Conservation (phyloP, 2,797 vertebrate genomes). For the Thalassophryne amazonica region DNA sequence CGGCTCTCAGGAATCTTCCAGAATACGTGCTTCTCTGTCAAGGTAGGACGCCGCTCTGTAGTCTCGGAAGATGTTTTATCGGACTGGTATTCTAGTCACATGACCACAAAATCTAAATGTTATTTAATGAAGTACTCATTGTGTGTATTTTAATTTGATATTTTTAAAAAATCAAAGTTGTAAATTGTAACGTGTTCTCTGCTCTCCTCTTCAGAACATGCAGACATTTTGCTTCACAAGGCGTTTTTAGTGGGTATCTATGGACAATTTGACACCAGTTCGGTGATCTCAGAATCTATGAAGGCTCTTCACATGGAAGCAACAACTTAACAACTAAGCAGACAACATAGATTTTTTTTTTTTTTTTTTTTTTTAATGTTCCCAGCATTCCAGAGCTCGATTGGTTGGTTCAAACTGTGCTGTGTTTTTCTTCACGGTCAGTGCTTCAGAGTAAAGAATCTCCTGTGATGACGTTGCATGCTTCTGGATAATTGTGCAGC, state of each 20-base stretch:
- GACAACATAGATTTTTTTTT: no score
- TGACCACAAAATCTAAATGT: neutral
- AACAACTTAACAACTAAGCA: slow-evolving; percentile 76
- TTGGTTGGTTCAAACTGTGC: slow-evolving; percentile 9
- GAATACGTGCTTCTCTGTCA: slow-evolving; percentile 97
- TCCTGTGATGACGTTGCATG: no score
- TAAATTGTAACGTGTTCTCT: neutral
- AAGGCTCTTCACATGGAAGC: slow-evolving; percentile 97
- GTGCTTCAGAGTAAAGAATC: slow-evolving; percentile 21
- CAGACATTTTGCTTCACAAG: slow-evolving; percentile 91
- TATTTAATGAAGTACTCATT: neutral
- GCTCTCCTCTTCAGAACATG: slow-evolving; percentile 82
- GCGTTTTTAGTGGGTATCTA: slow-evolving; percentile 97
- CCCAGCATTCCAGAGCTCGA: slow-evolving; percentile 12
- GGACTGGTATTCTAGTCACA: neutral
- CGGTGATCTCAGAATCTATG: slow-evolving; percentile 95
- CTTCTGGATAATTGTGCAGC: slow-evolving; percentile 26
- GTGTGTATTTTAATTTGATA: no score
- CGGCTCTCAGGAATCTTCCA: slow-evolving; percentile 91
- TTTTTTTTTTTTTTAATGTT: no score
- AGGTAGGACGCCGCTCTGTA: slow-evolving; percentile 68
- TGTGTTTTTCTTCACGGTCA: slow-evolving; percentile 22
- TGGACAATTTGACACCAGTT: slow-evolving; percentile 93
- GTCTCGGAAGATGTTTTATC: neutral
- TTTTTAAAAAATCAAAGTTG: neutral